phyloP scores from a whole-genome alignment of 2,888 invertebrate species.

The Metalampra italica region DNA sequence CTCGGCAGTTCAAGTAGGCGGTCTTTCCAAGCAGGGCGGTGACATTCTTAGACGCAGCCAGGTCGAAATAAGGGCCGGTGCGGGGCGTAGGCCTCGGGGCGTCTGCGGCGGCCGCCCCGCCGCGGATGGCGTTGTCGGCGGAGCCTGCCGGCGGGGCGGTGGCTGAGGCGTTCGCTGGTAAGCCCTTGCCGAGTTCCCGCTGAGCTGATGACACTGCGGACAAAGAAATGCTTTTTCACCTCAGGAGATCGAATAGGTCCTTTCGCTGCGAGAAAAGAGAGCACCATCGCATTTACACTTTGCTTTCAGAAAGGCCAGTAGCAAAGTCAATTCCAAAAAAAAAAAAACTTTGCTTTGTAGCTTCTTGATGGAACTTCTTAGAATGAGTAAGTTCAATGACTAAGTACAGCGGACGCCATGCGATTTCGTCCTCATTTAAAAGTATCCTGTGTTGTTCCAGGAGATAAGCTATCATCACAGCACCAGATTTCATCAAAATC shows the following conservation, averaged over 20 bases:
- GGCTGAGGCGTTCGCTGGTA: conserved; percentile 54
- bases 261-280: too few species aligned
- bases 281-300: too few species aligned
- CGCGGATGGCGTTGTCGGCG: conserved; percentile 73
- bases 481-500: too few species aligned
- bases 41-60: conserved; percentile 84
- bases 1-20: conserved; percentile 92
- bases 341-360: too few species aligned
- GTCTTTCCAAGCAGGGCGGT: conserved; percentile 93
- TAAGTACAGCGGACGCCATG: too few species aligned
- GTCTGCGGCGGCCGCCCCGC: conserved; percentile 50
- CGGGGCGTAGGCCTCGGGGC: conserved; percentile 71
- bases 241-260: background rate
- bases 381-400: too few species aligned
- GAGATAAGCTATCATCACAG: too few species aligned
- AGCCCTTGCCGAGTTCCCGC: conserved; percentile 63
- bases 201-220: conserved; percentile 69
- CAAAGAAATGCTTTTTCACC: conserved; percentile 17
- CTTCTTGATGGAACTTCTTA: too few species aligned
- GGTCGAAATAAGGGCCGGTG: conserved; percentile 87
- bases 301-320: too few species aligned
- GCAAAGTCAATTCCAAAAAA: too few species aligned
- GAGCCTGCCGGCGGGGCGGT: conserved; percentile 75
- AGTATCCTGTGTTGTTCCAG: too few species aligned
- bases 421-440: too few species aligned